phyloP scores from a whole-genome alignment of 1,140 invertebrate species.

The Bombus waltoni region DNA sequence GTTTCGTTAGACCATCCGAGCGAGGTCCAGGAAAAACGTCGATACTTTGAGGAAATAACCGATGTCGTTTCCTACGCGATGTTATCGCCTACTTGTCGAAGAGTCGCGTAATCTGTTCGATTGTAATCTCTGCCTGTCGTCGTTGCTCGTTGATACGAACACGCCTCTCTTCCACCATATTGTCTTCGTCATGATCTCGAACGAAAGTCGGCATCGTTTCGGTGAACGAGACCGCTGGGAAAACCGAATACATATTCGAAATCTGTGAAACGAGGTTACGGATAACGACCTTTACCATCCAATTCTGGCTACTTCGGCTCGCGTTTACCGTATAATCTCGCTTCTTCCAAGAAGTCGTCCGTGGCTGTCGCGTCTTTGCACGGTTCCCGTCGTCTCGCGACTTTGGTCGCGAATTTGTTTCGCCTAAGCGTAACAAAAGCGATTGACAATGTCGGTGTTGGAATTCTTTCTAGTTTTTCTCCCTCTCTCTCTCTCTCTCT shows the following conservation, averaged over 20 bases:
- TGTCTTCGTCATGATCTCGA: not conserved
- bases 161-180: not conserved
- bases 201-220: not conserved
- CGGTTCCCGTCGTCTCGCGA: not conserved
- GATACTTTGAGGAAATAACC: too few relatives aligned
- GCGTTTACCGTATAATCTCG: conserved; percentile 19
- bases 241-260: not conserved
- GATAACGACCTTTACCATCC: conserved; percentile 5
- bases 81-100: not conserved
- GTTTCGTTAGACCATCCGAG: not conserved
- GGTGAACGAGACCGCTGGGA: not conserved
- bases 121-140: not conserved
- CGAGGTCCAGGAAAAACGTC: not conserved
- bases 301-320: not conserved
- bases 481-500: too few relatives aligned
- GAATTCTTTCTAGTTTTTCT: not conserved
- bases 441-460: not conserved
- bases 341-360: not conserved
- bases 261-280: not conserved
- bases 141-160: not conserved
- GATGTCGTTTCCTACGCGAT: too few relatives aligned
- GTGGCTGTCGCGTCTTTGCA: not conserved
- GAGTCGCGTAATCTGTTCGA: not conserved
- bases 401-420: not conserved
- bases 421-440: not conserved